Base-by-base conservation (phyloP, 2,888 invertebrate species). In the Diploptera punctata region DNA sequence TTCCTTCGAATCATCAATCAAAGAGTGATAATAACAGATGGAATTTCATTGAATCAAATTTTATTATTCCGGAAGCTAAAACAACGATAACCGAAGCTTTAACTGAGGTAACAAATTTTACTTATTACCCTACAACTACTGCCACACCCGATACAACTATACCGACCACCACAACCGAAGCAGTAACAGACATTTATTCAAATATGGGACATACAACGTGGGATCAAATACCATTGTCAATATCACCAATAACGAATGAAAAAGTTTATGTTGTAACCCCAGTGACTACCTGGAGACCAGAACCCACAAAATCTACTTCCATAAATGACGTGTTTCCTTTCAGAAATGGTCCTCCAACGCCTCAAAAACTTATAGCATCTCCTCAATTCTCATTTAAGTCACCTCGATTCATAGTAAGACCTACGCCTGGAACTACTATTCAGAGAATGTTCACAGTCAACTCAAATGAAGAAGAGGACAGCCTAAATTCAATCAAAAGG, bases 251-350 rank as follows among this genome's bases (percentile, higher is more conserved):
- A 72, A 92, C 92, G 3, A 90, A 91, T 78, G 94, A 94, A 83
- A 92, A 91, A 80, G 88, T 94, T 0, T 93, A 93, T 77, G 92
- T 94, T 1, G 93, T 94, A 0, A 94, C 94, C 3, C 93, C 94
- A 0, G 90, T 91, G 79, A 87, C 74, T 2, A 68, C 68, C 0
- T 75, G 73, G 75, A 54, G 33, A 5, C 43, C 65, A 10, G 71
- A 68, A 1, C 54, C 68, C 16, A 78, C 79, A 1, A 79, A 79
- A 10, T 24, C 69, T 2, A 69, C 43, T 5, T 68, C 68, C 52
- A 68, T 69, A 29, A 69, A 72, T 47, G 74, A 74, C 18, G 67
- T 71, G 10, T 73, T 74, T 49, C 75, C 75, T 3, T 75, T 74
- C 62, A 62, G 75, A 44, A 74, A 75, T 16, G 68, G 70, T 1